phyloP scores from a whole-genome alignment of 2,888 invertebrate species.

The Ochropleura leucogaster region DNA sequence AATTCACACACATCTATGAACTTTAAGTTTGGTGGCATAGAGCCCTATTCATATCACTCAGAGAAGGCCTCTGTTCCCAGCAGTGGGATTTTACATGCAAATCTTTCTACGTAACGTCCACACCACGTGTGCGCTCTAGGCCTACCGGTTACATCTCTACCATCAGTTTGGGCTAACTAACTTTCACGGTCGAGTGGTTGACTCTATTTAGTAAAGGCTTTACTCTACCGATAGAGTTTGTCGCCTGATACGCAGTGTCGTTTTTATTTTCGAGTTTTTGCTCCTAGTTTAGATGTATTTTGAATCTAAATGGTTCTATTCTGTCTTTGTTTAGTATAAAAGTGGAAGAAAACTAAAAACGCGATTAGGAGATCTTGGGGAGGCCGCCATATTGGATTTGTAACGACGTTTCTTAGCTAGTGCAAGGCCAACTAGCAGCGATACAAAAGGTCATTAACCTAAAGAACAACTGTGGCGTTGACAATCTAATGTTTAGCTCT shows the following conservation, averaged over 20 bases:
- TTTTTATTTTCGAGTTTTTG: background rate
- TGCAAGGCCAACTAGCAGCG: too few species aligned
- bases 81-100: background rate
- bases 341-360: too few species aligned
- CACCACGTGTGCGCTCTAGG: background rate
- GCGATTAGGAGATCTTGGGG: too few species aligned
- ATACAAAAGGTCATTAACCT: too few species aligned
- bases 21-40: too few species aligned
- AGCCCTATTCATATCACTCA: too few species aligned
- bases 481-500: too few species aligned
- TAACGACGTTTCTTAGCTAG: too few species aligned
- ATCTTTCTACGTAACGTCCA: conserved; percentile 13
- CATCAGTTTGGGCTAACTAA: conserved; percentile 61
- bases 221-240: conserved; percentile 34
- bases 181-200: conserved; percentile 64
- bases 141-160: conserved; percentile 32
- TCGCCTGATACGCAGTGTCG: conserved; percentile 10
- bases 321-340: background rate
- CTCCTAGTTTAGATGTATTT: background rate
- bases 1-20: too few species aligned
- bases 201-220: conserved; percentile 49
- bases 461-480: too few species aligned
- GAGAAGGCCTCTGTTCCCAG: background rate
- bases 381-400: too few species aligned
- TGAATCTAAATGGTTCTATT: background rate